phyloP scores from a whole-genome alignment of 2,113 vertebrate species.

The Ophthalmolycus amberensis region DNA sequence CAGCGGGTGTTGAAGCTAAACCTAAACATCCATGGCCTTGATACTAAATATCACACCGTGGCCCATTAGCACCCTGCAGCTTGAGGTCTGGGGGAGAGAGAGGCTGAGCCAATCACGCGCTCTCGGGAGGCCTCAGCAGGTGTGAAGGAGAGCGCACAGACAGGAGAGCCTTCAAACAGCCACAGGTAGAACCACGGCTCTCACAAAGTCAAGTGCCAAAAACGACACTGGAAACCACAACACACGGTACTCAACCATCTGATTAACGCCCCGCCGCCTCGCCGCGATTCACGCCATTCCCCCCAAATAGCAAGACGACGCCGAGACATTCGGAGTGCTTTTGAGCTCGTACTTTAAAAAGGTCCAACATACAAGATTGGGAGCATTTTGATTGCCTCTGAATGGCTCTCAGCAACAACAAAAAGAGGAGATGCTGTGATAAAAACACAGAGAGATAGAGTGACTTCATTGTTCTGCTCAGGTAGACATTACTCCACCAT shows the following conservation, averaged over 20 bases:
- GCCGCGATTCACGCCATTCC: neutral
- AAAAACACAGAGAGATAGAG: too few species aligned
- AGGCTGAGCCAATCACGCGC: slow-evolving; percentile 68
- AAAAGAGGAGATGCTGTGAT: too few species aligned
- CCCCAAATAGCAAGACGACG: neutral
- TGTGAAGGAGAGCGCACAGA: slow-evolving; percentile 26
- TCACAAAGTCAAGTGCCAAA: slow-evolving; percentile 18
- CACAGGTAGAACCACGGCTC: slow-evolving; percentile 33
- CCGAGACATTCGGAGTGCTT: neutral
- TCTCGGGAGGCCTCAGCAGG: slow-evolving; percentile 64
- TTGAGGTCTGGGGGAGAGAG: slow-evolving; percentile 59
- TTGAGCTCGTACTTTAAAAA: neutral
- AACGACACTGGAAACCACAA: slow-evolving; percentile 13
- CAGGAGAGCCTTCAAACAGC: slow-evolving; percentile 27
- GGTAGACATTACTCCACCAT: too few species aligned
- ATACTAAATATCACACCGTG: slow-evolving; percentile 72
- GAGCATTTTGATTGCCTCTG: too few species aligned
- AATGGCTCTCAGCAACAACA: too few species aligned
- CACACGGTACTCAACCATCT: slow-evolving; percentile 15
- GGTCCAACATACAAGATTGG: too few species aligned
- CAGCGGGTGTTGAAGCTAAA: slow-evolving; percentile 60
- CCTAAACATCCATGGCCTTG: slow-evolving; percentile 68
- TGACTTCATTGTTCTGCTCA: too few species aligned
- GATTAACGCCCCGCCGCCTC: slow-evolving; percentile 11
- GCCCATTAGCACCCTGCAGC: slow-evolving; percentile 73